Percentiles rank a stretch among this genome's conserved stretches.
phyloP scores from a whole-genome alignment of 2,888 invertebrate genomes.

The Agonopterix arenella region DNA sequence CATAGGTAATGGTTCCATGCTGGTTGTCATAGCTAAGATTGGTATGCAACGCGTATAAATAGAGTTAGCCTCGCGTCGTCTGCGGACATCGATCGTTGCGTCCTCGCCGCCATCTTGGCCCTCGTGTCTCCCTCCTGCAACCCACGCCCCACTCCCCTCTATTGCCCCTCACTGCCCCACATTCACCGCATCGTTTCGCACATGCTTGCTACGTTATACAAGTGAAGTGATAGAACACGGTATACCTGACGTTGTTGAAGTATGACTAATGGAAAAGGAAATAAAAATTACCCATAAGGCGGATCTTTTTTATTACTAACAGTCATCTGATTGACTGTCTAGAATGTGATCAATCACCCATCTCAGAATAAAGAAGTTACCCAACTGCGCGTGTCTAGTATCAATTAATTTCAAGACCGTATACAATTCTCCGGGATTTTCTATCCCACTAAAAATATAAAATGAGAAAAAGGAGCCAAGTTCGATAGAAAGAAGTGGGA shows the following conservation, averaged over 20 bases:
- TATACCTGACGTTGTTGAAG: slow-evolving; percentile 9
- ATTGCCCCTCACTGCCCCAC: slow-evolving; percentile 69
- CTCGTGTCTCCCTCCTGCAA: slow-evolving; percentile 65
- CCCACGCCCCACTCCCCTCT: slow-evolving; percentile 44
- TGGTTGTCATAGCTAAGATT: slow-evolving; percentile 41
- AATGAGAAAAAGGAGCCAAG: too few species aligned
- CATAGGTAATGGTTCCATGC: too few species aligned
- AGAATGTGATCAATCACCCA: too few species aligned
- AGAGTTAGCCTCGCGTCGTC: slow-evolving; percentile 68
- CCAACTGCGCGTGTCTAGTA: too few species aligned
- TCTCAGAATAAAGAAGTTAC: too few species aligned
- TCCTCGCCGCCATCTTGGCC: slow-evolving; percentile 76
- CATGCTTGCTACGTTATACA: slow-evolving; percentile 26
- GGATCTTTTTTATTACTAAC: not conserved
- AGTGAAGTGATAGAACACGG: slow-evolving; percentile 30
- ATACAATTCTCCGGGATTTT: too few species aligned
- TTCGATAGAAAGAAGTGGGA: too few species aligned
- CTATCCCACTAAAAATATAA: too few species aligned
- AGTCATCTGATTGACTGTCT: too few species aligned
- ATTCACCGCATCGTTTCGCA: slow-evolving; percentile 66
- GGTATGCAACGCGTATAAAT: slow-evolving; percentile 65
- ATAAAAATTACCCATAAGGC: not conserved
- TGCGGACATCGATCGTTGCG: slow-evolving; percentile 74
- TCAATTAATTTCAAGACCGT: too few species aligned
- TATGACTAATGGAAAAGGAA: not conserved